Evolutionary conservation across 2,113 vertebrate species (phyloP).

Genomic region (Oenanthe oenanthe): DNA sequence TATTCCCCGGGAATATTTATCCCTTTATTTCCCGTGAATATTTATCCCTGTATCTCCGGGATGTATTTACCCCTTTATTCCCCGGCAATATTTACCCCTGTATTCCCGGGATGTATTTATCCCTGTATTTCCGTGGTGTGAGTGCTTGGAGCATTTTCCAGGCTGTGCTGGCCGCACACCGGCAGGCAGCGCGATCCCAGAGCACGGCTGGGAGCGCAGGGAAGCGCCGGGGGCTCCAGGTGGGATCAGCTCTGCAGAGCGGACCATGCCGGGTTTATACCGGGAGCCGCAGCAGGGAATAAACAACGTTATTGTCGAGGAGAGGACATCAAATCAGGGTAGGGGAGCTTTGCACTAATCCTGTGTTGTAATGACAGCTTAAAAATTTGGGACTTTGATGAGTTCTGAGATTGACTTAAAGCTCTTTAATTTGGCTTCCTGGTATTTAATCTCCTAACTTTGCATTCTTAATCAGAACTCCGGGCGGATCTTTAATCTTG

Average conservation of each 20-base stretch:
- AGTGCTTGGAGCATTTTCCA: not conserved
- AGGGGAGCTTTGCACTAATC: constrained; percentile 82
- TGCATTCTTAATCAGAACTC: constrained; percentile 91
- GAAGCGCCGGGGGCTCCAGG: not conserved
- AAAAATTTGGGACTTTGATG: constrained; percentile 85
- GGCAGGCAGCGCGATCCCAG: not conserved
- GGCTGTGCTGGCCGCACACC: not conserved
- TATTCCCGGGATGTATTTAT: not conserved
- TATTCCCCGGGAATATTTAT: no score
- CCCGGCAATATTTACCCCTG: not conserved
- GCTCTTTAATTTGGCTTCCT: constrained; percentile 89
- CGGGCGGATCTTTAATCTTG: constrained; percentile 87
- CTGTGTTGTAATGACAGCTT: constrained; percentile 83
- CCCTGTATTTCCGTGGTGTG: not conserved
- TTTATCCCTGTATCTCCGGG: no score
- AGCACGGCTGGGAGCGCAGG: not conserved
- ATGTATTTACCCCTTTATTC: not conserved
- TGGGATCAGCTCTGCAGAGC: constrained; percentile 14
- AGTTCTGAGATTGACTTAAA: constrained; percentile 90
- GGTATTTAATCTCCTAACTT: constrained; percentile 90
- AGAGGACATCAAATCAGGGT: constrained; percentile 70
- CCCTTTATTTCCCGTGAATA: no score
- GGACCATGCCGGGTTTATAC: constrained; percentile 31
- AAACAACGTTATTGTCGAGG: not conserved
- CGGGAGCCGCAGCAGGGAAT: not conserved